phyloP scores from a whole-genome alignment of 1,140 invertebrate species.

The Drosophila kurseongensis region DNA sequence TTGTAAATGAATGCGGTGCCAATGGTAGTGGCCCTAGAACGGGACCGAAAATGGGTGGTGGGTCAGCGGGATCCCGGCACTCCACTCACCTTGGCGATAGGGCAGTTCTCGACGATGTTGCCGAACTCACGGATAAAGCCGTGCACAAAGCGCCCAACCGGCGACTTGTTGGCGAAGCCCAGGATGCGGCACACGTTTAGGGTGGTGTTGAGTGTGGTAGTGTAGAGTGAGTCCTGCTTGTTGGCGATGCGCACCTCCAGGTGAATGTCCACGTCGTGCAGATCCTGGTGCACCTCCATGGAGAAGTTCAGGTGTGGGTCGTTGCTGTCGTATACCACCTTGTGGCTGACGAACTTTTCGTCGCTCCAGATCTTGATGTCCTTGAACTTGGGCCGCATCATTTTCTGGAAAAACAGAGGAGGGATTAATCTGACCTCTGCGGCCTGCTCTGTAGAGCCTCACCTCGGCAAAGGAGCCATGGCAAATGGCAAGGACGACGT shows the following conservation, averaged over 20 bases:
- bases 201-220: slow-evolving; percentile 61
- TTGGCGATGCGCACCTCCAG: slow-evolving; percentile 59
- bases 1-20: slow-evolving; percentile 46
- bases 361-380: slow-evolving; percentile 77
- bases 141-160: slow-evolving; percentile 66
- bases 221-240: slow-evolving; percentile 65
- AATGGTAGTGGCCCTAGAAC: slow-evolving; percentile 63
- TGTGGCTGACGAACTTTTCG: slow-evolving; percentile 68
- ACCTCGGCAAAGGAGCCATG: slow-evolving; percentile 55
- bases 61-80: slow-evolving; percentile 6
- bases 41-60: slow-evolving; percentile 11
- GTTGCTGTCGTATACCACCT: slow-evolving; percentile 57
- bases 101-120: slow-evolving; percentile 70
- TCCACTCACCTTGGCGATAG: slow-evolving; percentile 68
- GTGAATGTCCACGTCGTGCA: slow-evolving; percentile 67
- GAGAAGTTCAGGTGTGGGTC: slow-evolving; percentile 80
- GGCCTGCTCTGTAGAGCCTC: background rate
- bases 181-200: slow-evolving; percentile 72
- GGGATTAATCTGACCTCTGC: background rate
- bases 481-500: slow-evolving; percentile 51
- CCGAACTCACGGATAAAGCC: slow-evolving; percentile 71
- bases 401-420: slow-evolving; percentile 55
- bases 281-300: slow-evolving; percentile 68
- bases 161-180: slow-evolving; percentile 63
- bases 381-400: slow-evolving; percentile 77